Base-by-base conservation (phyloP, 1,140 invertebrate genomes). In the Magallana ariakensis region DNA sequence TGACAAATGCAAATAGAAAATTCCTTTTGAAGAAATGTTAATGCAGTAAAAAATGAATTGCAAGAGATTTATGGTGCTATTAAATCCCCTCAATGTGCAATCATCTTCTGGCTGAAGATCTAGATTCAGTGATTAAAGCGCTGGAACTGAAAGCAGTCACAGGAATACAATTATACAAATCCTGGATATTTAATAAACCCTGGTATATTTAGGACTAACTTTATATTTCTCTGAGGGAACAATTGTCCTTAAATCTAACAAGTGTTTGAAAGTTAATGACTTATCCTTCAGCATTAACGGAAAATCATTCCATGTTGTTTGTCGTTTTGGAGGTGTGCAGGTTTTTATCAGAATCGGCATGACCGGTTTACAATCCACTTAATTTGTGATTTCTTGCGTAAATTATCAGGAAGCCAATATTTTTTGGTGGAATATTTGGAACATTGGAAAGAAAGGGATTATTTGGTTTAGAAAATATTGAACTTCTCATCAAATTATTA, bases 111-210 rank as follows among this genome's bases (percentile, higher is more conserved):
- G 66, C 0, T 46, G 33, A 46, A 46, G 33, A 46, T 75, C 33
- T 75, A 75, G 66, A 75, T 75, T 75, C 66, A 26, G 66, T 75
- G 66, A 75, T 75, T 75, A 75, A 75, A 75, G 19, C 22, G 33
- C 66, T 26, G 19, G 22, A 22, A 70, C 62, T 70, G 66, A 19
- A 75, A 13, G 66, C 66, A 75, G 13, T 19, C 66, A 26, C 66
- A 75, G 19, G 19, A 16, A 62, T 19, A n/a, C 16, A 62, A 4
- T 62, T 62, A 16, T 62, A 62, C n/a, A 62, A 33, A 75, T 26
- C 22, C 22, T 19, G 10, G 33, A 46, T 46, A 75, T 75, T 75
- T 75, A 75, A 26, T 75, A 75, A 75, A 22, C 22, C 66, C 13
- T 5, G 22, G 11, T 75, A 75, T 19, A 75, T 75, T 75, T 26